Percentiles rank a stretch among this genome's conserved stretches.
phyloP scores from a whole-genome alignment of 1,140 invertebrate genomes.

The Trichonephila inaurata region DNA sequence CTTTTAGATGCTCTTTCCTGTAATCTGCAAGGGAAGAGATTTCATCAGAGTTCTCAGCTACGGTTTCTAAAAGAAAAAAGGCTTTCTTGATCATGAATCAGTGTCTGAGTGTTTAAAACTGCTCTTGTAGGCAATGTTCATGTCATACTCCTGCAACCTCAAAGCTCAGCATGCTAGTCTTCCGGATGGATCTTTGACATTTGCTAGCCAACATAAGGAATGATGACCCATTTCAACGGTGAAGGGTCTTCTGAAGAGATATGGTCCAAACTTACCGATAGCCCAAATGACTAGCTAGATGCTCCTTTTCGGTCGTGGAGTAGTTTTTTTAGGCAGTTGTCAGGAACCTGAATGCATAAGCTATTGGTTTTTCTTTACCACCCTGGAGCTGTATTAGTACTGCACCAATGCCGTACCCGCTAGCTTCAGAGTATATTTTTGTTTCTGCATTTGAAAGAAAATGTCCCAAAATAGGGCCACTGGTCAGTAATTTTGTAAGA shows the following conservation, averaged over 20 bases:
- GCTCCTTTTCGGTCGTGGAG: no score
- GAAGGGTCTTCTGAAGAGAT: background rate
- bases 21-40: background rate
- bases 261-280: no score
- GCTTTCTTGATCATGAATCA: constrained; percentile 47
- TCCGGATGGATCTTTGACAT: constrained; percentile 80
- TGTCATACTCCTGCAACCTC: constrained; percentile 74
- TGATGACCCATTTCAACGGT: background rate
- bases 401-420: no score
- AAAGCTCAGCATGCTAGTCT: constrained; percentile 77
- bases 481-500: no score
- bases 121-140: constrained; percentile 72
- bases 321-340: no score
- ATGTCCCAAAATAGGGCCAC: no score
- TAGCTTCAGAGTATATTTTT: no score
- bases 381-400: no score
- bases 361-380: no score
- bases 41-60: background rate
- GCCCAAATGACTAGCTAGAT: no score
- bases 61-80: background rate
- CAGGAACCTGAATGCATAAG: no score
- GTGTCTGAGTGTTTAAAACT: constrained; percentile 67
- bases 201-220: constrained; percentile 78
- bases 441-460: no score
- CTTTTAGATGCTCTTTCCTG: background rate